Evolutionary conservation across 2,888 invertebrate species (phyloP).

Genomic region (Notocelia uddmanniana): DNA sequence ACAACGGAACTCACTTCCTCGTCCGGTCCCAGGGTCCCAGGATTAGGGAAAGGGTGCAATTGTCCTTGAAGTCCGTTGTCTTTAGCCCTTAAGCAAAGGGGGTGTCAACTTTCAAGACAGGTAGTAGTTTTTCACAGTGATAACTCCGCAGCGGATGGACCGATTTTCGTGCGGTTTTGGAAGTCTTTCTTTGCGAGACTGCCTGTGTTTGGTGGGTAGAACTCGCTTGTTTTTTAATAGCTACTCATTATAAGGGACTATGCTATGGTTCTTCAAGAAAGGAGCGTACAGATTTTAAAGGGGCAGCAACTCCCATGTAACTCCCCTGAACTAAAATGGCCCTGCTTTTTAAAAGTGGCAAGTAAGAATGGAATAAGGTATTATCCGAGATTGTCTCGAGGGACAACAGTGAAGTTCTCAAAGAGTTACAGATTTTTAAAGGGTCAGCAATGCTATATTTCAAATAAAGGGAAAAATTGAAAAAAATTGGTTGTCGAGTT

Average conservation of each 20-base stretch:
- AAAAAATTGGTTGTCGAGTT: no score
- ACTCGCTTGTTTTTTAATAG: not conserved
- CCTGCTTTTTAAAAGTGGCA: no score
- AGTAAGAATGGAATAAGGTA: no score
- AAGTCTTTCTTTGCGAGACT: not conserved
- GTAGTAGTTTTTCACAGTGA: not conserved
- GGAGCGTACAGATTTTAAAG: no score
- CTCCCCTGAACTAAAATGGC: no score
- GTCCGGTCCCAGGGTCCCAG: not conserved
- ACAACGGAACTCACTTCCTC: constrained; percentile 50
- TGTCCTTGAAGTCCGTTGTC: constrained; percentile 12
- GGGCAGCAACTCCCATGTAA: no score
- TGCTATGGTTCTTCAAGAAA: no score
- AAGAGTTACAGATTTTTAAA: no score
- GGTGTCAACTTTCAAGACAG: not conserved
- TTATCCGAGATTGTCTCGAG: no score
- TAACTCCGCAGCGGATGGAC: not conserved
- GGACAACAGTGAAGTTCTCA: no score
- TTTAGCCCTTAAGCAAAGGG: constrained; percentile 5
- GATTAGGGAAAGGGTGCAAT: constrained; percentile 14
- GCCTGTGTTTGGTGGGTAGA: not conserved
- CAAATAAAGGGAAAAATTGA: no score
- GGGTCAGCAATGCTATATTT: no score
- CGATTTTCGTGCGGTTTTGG: not conserved
- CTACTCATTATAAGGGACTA: not conserved